Conservation (phyloP, 2,113 vertebrate genomes). For the Talpa occidentalis region DNA sequence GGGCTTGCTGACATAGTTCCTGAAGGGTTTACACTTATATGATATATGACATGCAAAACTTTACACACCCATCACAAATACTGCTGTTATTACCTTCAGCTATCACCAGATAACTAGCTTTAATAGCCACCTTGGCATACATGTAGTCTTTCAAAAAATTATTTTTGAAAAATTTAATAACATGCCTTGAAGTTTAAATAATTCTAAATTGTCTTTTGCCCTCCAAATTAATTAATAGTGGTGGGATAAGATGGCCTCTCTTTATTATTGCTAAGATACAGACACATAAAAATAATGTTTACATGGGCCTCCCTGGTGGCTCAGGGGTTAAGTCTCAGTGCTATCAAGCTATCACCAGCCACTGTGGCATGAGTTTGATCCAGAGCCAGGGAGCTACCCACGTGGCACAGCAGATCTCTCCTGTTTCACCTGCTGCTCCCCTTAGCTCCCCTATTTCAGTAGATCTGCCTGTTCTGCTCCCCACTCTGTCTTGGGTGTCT, state of each 20-base stretch:
- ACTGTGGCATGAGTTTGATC: too few species aligned
- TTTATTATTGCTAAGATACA: background rate
- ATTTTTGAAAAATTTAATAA: constrained; percentile 38
- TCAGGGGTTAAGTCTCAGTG: too few species aligned
- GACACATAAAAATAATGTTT: constrained; percentile 30
- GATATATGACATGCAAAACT: background rate
- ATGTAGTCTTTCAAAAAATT: background rate
- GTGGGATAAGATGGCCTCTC: background rate
- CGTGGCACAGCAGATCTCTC: too few species aligned
- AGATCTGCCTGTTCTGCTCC: too few species aligned
- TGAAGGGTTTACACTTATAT: background rate
- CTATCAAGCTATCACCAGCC: too few species aligned
- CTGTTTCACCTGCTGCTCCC: too few species aligned
- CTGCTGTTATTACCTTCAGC: background rate
- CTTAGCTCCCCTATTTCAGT: too few species aligned
- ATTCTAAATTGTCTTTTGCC: constrained; percentile 36
- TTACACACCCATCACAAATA: background rate
- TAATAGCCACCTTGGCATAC: background rate
- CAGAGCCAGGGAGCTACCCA: too few species aligned
- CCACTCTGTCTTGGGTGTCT: too few species aligned
- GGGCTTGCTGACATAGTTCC: background rate
- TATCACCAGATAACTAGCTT: background rate
- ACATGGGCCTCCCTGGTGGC: too few species aligned
- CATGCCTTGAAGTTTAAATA: constrained; percentile 26
- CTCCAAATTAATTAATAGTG: background rate